Evolutionary conservation across 1,140 invertebrate species (phyloP), one percentile per base, ranked within the genome.

Genomic region (Calephelis virginiensis): DNA sequence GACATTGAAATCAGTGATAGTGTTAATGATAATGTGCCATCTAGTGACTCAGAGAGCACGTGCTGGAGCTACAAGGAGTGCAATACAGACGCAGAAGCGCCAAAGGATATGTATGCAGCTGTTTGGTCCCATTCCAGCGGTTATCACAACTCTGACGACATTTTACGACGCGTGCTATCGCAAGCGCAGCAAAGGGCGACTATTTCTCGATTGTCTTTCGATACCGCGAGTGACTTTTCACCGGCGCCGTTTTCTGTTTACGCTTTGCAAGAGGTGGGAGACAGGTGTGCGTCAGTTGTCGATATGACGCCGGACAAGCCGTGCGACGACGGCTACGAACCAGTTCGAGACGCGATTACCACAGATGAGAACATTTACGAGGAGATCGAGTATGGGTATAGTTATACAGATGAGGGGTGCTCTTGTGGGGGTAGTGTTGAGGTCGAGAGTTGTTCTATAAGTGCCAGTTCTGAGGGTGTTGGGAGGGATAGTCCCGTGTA

Each of bases 31-130:
- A 40, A 64, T 50, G 5, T 17, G 9, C 50, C 38, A 43, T 65
- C 63, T 7, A 53, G 53, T 17, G 85, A 89, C 65, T 89, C 86
- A 1, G 85, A 77, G 48, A 90, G 88, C 70, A 90, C 86, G 1
- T 84, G 83, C 59, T 90, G 88, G 88, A 90, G 86, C 64, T 90
- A 90, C 76, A 83, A 88, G 66, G 88, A 88, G 60, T 89, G 88
- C 64, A 86, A 74, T 63, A 66, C 75, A 8, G 77, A 79, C 53
- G 72, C 65, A 8, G 82, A 78, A 10, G 68, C 71, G 8, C 61
- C 45, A 0, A 80, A 80, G 64, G 75, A 77, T 1, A 68, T 78
- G 10, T 90, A 90, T 70, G 84, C 81, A 0, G 79, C 67, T 7
- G 75, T 90, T n/a, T 90, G 88, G 88, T 80, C 81, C 2, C 86